Percentiles rank a stretch among this genome's conserved stretches.
Conservation (phyloP, 2,113 vertebrate genomes). For the Triplophysa tibetana region DNA sequence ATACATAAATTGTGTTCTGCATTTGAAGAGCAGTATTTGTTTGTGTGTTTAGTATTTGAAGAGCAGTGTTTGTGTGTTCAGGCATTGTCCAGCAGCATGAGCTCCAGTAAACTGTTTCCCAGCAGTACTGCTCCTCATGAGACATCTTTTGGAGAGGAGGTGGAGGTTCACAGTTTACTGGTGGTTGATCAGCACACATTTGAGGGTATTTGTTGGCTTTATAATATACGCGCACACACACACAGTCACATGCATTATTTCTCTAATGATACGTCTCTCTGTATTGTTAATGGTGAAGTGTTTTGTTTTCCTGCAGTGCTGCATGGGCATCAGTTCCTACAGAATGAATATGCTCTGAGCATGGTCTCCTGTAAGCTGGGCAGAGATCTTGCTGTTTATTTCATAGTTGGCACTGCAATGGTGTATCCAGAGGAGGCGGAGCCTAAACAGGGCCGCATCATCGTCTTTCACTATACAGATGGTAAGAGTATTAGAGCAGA, state of each 20-base stretch:
- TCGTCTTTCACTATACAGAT: slow-evolving; percentile 96
- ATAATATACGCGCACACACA: not conserved
- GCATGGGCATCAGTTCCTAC: slow-evolving; percentile 96
- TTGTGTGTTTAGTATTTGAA: not conserved
- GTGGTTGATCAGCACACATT: slow-evolving; percentile 99
- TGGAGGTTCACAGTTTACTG: slow-evolving; percentile 96
- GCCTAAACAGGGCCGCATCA: slow-evolving; percentile 96
- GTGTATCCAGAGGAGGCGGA: slow-evolving; percentile 97
- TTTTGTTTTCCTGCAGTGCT: slow-evolving; percentile 75
- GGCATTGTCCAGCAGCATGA: slow-evolving; percentile 96
- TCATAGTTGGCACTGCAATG: slow-evolving; percentile 97
- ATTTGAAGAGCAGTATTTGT: not conserved
- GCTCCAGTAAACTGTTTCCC: slow-evolving; percentile 97
- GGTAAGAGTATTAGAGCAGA: slow-evolving; percentile 73
- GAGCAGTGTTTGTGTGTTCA: slow-evolving; percentile 53
- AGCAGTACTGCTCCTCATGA: slow-evolving; percentile 96
- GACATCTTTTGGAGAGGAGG: slow-evolving; percentile 95
- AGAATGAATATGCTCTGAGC: slow-evolving; percentile 94
- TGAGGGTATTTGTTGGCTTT: slow-evolving; percentile 79
- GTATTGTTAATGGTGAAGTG: not conserved
- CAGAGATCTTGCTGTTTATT: slow-evolving; percentile 93
- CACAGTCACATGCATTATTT: too few species aligned
- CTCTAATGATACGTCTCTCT: not conserved
- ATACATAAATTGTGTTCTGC: not conserved
- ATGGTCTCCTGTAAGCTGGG: slow-evolving; percentile 95